phyloP scores from a whole-genome alignment of 2,888 invertebrate species.

The Heliothis peltigera region DNA sequence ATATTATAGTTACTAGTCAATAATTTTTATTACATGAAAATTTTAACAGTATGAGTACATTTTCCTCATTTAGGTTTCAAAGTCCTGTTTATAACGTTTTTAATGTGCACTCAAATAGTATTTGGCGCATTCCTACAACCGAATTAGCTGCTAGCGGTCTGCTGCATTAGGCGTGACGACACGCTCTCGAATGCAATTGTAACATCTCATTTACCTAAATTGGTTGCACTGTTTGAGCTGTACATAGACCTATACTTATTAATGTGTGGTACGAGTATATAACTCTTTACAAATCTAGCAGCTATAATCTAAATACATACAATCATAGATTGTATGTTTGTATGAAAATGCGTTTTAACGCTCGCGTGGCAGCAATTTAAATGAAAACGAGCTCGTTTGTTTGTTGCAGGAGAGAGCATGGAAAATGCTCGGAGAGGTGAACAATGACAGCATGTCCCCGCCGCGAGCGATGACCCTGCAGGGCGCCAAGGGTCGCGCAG shows the following conservation, averaged over 20 bases:
- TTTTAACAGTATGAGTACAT: neutral
- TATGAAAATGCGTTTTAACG: conserved; percentile 7
- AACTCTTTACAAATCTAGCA: conserved; percentile 4
- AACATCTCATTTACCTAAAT: conserved; percentile 35
- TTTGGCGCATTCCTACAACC: conserved; percentile 20
- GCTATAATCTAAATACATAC: neutral
- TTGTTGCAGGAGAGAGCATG: conserved; percentile 88
- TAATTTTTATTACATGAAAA: neutral
- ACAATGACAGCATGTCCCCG: conserved; percentile 88
- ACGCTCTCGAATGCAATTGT: conserved; percentile 25
- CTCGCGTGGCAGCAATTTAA: conserved; percentile 20
- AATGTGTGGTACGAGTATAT: neutral
- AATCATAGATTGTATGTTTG: conserved; percentile 3
- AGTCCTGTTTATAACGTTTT: conserved; percentile 11
- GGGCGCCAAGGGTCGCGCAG: conserved; percentile 78
- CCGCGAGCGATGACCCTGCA: conserved; percentile 86
- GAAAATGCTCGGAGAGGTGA: conserved; percentile 83
- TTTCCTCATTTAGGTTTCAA: conserved; percentile 1
- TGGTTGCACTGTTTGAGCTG: conserved; percentile 23
- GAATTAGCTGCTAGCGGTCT: conserved; percentile 39
- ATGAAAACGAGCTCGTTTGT: conserved; percentile 42
- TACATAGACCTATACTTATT: neutral
- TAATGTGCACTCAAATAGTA: conserved; percentile 12
- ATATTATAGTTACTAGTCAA: too few species aligned
- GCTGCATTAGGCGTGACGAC: conserved; percentile 25